Evolutionary conservation across 1,140 invertebrate genomes (phyloP).

Genomic region (Trinorchestia longiramus): DNA sequence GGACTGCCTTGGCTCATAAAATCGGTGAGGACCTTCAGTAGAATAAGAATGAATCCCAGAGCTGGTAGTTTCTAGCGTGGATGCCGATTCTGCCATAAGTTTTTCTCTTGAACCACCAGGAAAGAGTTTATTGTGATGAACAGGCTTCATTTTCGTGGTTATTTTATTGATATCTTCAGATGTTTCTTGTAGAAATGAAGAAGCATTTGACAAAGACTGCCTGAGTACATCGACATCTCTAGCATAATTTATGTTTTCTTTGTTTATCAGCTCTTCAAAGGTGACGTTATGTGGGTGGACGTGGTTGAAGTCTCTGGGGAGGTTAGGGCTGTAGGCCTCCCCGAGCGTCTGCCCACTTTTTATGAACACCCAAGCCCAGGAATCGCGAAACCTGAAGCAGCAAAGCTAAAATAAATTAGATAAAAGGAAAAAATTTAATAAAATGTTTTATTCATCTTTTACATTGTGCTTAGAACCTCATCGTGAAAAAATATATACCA

Average conservation of each 20-base stretch:
- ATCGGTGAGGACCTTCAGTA: not conserved
- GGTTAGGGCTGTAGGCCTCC: constrained; percentile 43
- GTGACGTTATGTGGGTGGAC: not conserved
- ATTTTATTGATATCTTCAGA: not conserved
- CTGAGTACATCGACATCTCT: not conserved
- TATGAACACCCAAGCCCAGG: constrained; percentile 49
- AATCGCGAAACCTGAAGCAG: constrained; percentile 3
- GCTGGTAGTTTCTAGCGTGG: not conserved
- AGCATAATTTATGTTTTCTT: not conserved
- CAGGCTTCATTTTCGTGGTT: not conserved
- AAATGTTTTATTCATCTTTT: no score
- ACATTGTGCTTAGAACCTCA: no score
- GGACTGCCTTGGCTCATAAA: not conserved
- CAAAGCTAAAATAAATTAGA: not conserved
- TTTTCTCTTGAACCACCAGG: not conserved
- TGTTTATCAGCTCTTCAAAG: not conserved
- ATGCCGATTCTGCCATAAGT: not conserved
- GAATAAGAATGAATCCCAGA: not conserved
- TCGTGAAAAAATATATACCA: no score
- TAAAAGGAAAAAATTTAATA: no score
- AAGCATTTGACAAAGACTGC: not conserved
- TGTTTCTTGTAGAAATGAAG: not conserved
- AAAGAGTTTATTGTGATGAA: not conserved
- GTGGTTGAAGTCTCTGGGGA: not conserved
- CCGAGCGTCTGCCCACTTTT: constrained; percentile 9